These are phyloP conservation scores for Drosophila neutralis DNA, from an alignment of 2,888 invertebrate genomes.

Conservation along the genomic window DNA sequence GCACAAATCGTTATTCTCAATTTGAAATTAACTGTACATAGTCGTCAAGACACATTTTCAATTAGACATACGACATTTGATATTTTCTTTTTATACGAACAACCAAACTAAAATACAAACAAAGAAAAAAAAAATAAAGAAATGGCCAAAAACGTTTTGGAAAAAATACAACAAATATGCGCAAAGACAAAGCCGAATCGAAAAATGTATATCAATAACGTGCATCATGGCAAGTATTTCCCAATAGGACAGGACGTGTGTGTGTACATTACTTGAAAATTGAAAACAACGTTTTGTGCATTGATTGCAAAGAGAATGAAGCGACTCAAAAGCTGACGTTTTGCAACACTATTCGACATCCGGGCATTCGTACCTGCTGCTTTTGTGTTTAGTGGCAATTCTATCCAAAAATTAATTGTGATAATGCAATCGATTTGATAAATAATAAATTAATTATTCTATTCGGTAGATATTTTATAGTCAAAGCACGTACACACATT, in stretches of 20 bases:
- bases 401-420: conserved; percentile 51
- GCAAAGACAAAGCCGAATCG: conserved; percentile 21
- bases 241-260: conserved; percentile 59
- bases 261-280: conserved; percentile 82
- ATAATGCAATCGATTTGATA: conserved; percentile 41
- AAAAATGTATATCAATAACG: conserved; percentile 59
- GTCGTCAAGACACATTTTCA: conserved; percentile 35
- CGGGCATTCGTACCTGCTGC: conserved; percentile 24
- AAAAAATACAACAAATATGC: conserved; percentile 57
- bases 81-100: conserved; percentile 72
- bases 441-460: conserved; percentile 48
- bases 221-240: conserved; percentile 71
- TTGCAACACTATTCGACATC: conserved; percentile 40
- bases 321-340: conserved; percentile 20
- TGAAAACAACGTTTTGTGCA: conserved; percentile 85
- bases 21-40: conserved; percentile 83
- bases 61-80: conserved; percentile 52
- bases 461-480: conserved; percentile 84
- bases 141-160: conserved; percentile 43
- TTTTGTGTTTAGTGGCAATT: conserved; percentile 43
- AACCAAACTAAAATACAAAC: conserved; percentile 24
- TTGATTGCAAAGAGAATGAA: conserved; percentile 70
- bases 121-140: conserved; percentile 14
- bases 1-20: conserved; percentile 85
- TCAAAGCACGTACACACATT: conserved; percentile 38